These are phyloP conservation scores for Parazoanthus atlanticus DNA, from an alignment of 92 coral and sea anemone species.

Conservation along the genomic window DNA sequence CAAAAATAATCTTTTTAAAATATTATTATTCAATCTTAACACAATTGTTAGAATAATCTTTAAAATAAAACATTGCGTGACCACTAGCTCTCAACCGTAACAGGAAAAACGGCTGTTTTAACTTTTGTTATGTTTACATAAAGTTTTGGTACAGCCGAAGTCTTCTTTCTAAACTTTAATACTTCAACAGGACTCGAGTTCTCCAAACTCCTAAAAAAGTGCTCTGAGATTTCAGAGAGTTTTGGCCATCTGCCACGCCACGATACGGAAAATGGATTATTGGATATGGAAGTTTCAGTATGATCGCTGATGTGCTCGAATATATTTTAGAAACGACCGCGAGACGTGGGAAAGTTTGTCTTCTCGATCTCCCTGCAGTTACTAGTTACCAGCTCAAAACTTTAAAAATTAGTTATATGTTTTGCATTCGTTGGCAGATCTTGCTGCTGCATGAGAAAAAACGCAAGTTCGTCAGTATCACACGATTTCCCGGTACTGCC, in stretches of 20 bases:
- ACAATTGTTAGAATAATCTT: background rate
- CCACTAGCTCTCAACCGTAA: background rate
- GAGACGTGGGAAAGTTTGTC: background rate
- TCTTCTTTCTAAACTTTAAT: background rate
- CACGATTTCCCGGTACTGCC: background rate
- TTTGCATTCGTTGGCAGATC: background rate
- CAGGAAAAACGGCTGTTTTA: background rate
- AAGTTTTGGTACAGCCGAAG: background rate
- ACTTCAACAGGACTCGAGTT: too few relatives aligned
- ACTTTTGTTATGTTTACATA: background rate
- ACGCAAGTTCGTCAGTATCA: background rate
- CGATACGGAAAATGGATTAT: background rate
- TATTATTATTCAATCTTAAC: background rate
- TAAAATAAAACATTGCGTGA: background rate
- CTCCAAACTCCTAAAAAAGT: background rate
- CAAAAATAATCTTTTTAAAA: too few relatives aligned
- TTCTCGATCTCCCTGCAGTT: background rate
- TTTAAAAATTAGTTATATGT: background rate
- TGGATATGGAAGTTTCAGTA: background rate
- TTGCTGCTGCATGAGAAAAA: background rate
- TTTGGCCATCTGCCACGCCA: background rate
- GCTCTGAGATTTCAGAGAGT: background rate
- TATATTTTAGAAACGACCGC: background rate
- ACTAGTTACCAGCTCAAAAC: background rate
- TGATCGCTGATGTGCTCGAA: background rate